A percentile compares a stretch with the other conserved stretches of the same genome.
Evolutionary conservation across 2,888 invertebrate genomes (phyloP).

Genomic region (Sesia apiformis): DNA sequence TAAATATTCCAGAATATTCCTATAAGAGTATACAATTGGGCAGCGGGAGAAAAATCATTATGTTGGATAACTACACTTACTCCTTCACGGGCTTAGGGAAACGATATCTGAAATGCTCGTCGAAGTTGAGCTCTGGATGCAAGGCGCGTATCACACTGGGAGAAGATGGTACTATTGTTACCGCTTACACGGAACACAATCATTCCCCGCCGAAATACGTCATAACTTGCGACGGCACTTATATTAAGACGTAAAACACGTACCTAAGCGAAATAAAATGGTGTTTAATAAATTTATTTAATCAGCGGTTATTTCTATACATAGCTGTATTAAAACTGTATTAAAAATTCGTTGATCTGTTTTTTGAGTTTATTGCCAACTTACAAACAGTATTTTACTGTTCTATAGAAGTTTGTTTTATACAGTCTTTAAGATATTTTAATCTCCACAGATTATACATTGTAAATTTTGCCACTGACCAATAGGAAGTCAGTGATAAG

Average conservation of each 20-base stretch:
- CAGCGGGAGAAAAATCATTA: neutral
- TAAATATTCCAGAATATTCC: neutral
- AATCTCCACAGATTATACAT: too few relatives aligned
- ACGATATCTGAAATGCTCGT: slow-evolving; percentile 6
- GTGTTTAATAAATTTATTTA: too few relatives aligned
- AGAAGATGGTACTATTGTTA: slow-evolving; percentile 4
- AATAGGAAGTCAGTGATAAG: too few relatives aligned
- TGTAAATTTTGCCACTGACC: too few relatives aligned
- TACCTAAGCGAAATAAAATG: too few relatives aligned
- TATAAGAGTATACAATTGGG: neutral
- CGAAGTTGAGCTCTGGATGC: slow-evolving; percentile 4
- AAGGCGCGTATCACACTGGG: slow-evolving; percentile 6
- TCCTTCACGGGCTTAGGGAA: neutral
- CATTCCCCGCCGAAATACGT: slow-evolving; percentile 11
- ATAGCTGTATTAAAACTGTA: too few relatives aligned
- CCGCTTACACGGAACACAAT: slow-evolving; percentile 7
- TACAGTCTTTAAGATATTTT: too few relatives aligned
- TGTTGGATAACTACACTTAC: neutral
- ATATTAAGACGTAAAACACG: neutral
- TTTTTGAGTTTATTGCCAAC: too few relatives aligned
- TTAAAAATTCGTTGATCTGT: too few relatives aligned
- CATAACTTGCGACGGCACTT: slow-evolving; percentile 2
- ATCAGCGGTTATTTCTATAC: too few relatives aligned
- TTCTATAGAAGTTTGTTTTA: too few relatives aligned
- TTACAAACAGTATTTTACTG: too few relatives aligned